phyloP scores from a whole-genome alignment of 1,140 invertebrate genomes.

The Trichomalopsis sarcophagae region DNA sequence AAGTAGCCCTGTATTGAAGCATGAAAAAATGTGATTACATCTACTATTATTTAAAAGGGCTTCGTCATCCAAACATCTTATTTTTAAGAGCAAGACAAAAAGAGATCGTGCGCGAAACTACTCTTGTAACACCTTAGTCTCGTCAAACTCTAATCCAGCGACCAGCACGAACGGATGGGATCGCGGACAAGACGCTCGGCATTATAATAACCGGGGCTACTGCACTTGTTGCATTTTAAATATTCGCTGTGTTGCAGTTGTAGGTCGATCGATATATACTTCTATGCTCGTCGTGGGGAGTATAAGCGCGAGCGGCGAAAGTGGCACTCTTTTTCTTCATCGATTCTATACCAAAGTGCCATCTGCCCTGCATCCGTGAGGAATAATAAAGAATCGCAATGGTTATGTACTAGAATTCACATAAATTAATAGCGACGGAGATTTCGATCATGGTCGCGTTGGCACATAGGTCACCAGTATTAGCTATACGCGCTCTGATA shows the following conservation, averaged over 20 bases:
- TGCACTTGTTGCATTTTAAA: slow-evolving; percentile 46
- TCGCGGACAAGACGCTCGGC: background rate
- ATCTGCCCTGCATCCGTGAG: background rate
- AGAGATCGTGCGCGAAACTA: background rate
- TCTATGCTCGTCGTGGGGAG: background rate
- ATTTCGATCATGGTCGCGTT: slow-evolving; percentile 4
- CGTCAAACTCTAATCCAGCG: background rate
- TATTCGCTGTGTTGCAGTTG: background rate
- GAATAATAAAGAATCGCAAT: background rate
- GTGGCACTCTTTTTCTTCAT: slow-evolving; percentile 23
- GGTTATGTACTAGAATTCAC: background rate
- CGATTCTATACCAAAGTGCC: background rate
- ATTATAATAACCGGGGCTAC: slow-evolving; percentile 1
- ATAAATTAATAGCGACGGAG: background rate
- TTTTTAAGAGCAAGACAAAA: background rate
- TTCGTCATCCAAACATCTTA: background rate
- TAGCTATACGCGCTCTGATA: background rate
- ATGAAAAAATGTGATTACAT: background rate
- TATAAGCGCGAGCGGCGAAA: background rate
- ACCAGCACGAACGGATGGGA: background rate
- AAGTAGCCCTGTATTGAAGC: too few species aligned
- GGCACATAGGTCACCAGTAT: background rate
- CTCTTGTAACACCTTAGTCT: background rate
- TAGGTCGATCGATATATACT: slow-evolving; percentile 34
- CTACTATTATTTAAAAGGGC: background rate